phyloP scores from a whole-genome alignment of 2,888 invertebrate species.

The Pseudococcus jackbeardsleyi region DNA sequence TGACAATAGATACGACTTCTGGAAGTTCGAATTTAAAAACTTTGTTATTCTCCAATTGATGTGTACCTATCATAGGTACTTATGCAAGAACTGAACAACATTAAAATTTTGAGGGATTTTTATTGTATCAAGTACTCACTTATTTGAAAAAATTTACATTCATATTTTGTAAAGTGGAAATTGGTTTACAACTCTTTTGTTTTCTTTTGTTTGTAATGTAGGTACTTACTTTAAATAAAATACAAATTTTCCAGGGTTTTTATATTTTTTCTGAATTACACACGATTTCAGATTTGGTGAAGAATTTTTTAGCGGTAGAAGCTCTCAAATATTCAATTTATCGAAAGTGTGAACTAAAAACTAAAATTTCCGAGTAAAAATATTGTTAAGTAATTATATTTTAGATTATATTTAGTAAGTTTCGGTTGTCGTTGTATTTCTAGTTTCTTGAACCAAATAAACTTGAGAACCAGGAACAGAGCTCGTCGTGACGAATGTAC shows the following conservation, averaged over 20 bases:
- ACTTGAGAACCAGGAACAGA: conserved; percentile 92
- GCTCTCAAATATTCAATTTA: conserved; percentile 7
- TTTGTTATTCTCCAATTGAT: too few species aligned
- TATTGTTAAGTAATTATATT: background rate
- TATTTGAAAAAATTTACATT: too few species aligned
- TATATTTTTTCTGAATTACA: background rate
- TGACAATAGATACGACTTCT: too few species aligned
- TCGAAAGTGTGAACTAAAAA: conserved; percentile 5
- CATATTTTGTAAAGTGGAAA: too few species aligned
- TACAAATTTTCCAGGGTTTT: background rate
- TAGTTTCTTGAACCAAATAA: conserved; percentile 90
- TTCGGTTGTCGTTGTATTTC: conserved; percentile 69
- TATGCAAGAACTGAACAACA: too few species aligned
- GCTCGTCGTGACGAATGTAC: conserved; percentile 96
- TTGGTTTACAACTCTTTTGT: too few species aligned
- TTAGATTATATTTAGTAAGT: conserved; percentile 62
- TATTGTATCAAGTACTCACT: too few species aligned
- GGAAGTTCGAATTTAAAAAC: too few species aligned
- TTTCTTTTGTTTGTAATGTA: too few species aligned
- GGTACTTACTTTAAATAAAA: background rate
- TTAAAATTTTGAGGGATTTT: too few species aligned
- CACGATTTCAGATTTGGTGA: background rate
- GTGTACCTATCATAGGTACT: too few species aligned
- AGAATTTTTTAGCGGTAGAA: background rate
- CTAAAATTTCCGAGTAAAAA: conserved; percentile 28